Evolutionary conservation across 2,888 invertebrate species (phyloP).

Genomic region (Hyppa rectilinea): DNA sequence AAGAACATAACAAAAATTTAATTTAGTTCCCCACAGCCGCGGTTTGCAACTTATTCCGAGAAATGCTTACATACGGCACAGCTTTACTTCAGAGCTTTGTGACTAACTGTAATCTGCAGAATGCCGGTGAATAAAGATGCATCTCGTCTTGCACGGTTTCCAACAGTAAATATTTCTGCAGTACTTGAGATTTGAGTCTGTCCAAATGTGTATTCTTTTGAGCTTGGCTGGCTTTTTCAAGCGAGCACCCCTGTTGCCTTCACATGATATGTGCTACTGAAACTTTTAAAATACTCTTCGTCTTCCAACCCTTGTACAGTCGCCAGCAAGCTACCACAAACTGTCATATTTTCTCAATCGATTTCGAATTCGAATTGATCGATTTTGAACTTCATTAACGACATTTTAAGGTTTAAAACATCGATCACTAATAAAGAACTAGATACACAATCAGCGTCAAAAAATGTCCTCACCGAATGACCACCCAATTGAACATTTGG

Average conservation of each 20-base stretch:
- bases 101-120: conserved; percentile 21
- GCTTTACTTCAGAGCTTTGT: conserved; percentile 49
- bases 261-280: neutral
- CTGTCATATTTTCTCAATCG: no score
- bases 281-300: neutral
- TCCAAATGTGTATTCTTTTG: conserved; percentile 8
- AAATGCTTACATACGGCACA: conserved; percentile 14
- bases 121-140: conserved; percentile 38
- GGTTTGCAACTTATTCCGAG: neutral
- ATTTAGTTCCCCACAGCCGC: conserved; percentile 36
- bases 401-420: no score
- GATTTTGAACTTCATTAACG: no score
- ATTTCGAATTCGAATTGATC: no score
- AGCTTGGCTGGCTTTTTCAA: neutral
- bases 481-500: no score
- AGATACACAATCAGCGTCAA: no score
- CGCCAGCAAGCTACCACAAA: no score
- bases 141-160: conserved; percentile 19
- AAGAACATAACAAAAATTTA: conserved; percentile 38
- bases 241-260: neutral
- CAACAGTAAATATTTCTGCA: conserved; percentile 27
- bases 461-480: no score
- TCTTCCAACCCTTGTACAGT: neutral
- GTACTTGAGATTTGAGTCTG: conserved; percentile 17
- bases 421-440: no score